phyloP scores from a whole-genome alignment of 2,113 vertebrate species.

The Otis tarda region DNA sequence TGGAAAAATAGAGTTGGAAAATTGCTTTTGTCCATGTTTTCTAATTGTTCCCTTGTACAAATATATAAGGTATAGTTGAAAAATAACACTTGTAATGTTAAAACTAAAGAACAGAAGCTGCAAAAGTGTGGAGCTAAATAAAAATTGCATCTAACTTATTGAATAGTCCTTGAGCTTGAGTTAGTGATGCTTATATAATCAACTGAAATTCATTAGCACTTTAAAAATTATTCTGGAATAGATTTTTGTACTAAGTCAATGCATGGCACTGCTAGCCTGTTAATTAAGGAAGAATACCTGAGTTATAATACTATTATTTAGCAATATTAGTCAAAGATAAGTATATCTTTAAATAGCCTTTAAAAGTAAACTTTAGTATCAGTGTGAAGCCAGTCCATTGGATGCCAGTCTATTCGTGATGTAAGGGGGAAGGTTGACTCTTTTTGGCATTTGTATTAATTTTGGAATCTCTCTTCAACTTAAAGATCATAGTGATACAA shows the following conservation, averaged over 20 bases:
- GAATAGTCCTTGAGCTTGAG: neutral
- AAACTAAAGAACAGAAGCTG: neutral
- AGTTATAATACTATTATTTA: neutral
- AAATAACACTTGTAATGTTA: neutral
- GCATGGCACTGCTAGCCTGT: neutral
- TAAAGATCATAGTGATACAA: constrained; percentile 56
- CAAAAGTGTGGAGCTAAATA: neutral
- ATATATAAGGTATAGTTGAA: neutral
- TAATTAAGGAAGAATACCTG: neutral
- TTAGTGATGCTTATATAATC: neutral
- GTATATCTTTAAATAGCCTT: neutral
- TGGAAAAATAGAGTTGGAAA: neutral
- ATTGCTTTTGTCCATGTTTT: neutral
- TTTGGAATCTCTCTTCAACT: constrained; percentile 42
- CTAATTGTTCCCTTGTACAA: neutral
- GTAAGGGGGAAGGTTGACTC: neutral
- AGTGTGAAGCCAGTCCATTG: neutral
- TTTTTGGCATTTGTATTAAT: neutral
- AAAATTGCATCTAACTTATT: neutral
- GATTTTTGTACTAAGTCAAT: neutral
- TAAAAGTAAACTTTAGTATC: neutral
- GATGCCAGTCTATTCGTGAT: neutral
- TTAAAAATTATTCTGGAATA: neutral
- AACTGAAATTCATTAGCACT: neutral
- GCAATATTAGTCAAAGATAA: neutral